Percentiles rank a stretch among this genome's conserved stretches.
phyloP scores from a whole-genome alignment of 2,113 vertebrate species.

The Pagrus major region DNA sequence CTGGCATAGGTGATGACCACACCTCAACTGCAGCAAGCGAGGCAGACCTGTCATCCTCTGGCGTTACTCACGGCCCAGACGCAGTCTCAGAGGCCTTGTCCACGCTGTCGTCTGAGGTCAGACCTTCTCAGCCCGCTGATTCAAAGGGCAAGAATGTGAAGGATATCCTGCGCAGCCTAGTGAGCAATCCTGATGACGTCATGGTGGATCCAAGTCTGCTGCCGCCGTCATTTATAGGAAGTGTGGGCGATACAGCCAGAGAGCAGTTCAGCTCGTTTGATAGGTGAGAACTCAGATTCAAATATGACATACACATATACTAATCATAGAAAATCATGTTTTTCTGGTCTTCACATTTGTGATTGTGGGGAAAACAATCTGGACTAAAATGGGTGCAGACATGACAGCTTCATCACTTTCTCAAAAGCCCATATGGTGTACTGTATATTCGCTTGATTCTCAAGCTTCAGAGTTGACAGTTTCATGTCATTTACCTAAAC shows the following conservation, averaged over 20 bases:
- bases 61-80: slow-evolving; percentile 87
- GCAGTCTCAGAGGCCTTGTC: slow-evolving; percentile 93
- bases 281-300: slow-evolving; percentile 84
- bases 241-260: slow-evolving; percentile 82
- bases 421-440: slow-evolving; percentile 37
- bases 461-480: slow-evolving; percentile 39
- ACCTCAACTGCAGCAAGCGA: slow-evolving; percentile 70
- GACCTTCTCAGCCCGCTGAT: slow-evolving; percentile 81
- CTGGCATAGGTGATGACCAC: slow-evolving; percentile 88
- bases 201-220: slow-evolving; percentile 88
- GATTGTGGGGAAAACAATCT: background rate
- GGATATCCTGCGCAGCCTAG: slow-evolving; percentile 96
- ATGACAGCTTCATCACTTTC: slow-evolving; percentile 51
- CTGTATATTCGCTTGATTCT: slow-evolving; percentile 31
- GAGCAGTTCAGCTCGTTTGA: slow-evolving; percentile 95
- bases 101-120: slow-evolving; percentile 93
- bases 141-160: slow-evolving; percentile 92
- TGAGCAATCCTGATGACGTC: slow-evolving; percentile 89
- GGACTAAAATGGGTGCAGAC: background rate
- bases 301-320: background rate
- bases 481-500: slow-evolving; percentile 48
- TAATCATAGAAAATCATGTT: background rate
- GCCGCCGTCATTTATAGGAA: slow-evolving; percentile 88
- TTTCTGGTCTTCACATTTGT: background rate
- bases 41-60: slow-evolving; percentile 53